Base-by-base conservation (phyloP, 2,888 invertebrate genomes). In the Melanchra persicariae region DNA sequence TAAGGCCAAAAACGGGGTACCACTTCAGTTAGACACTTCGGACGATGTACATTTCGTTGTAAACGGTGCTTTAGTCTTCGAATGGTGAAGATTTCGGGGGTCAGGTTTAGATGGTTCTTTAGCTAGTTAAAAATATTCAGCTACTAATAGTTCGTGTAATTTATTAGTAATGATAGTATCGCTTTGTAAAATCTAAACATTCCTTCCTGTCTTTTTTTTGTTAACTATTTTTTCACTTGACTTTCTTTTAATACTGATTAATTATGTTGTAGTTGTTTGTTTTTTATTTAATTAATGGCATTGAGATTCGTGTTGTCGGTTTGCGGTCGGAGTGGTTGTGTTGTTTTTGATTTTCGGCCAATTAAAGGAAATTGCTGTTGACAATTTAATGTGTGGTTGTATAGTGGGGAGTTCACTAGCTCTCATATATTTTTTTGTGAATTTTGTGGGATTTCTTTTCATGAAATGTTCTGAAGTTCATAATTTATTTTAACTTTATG, bases 1-100 rank as follows among this genome's bases (percentile, higher is more conserved):
- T 40, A 37, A 8, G 45, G 90, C 91, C 91, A 91, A 86, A 77
- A 60, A 72, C 58, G 26, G 30, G 47, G 60, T 65, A 74, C 91
- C 90, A 85, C 54, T 84, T 70, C 82, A 64, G 60, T 52, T 55
- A 83, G 88, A 88, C 24, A 83, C 70, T 62, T 70, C 61, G 52
- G 58, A 55, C 40, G 73, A 51, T 76, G 77, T 74, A 77, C 66
- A 71, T 84, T 86, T 78, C 12, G 79, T 79, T 68, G 64, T 77
- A 26, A 68, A 40, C 37, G 10, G 63, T 69, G 69, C 70, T 65
- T 77, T 59, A 60, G 55, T 69, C 63, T 70, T 64, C 67, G 59
- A 54, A 62, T 45, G 45, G 8, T 51, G 10, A 57, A 66, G 26
- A 59, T 52, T 79, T 47, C 60, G 45, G 54, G 59, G 70, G 26